Conservation (phyloP, 2,888 invertebrate genomes). For the Tryphoninae sp. region DNA sequence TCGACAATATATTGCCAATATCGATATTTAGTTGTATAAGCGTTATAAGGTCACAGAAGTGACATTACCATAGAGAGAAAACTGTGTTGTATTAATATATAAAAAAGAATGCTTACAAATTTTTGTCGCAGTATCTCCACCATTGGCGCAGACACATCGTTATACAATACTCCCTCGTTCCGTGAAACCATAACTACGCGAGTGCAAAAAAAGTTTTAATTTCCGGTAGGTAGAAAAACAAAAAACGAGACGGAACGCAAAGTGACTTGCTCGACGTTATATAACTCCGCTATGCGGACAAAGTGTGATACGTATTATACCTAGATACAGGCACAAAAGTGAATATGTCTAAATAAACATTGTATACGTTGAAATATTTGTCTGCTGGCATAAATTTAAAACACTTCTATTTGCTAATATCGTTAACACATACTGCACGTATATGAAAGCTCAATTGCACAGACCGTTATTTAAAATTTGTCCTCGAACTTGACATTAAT, state of each 20-base stretch:
- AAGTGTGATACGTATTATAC: slow-evolving; percentile 9
- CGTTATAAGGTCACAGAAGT: neutral
- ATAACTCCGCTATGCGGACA: slow-evolving; percentile 28
- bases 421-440: neutral
- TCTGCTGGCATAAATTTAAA: neutral
- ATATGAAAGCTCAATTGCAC: neutral
- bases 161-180: neutral
- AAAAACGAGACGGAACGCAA: slow-evolving; percentile 62
- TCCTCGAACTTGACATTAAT: too few relatives aligned
- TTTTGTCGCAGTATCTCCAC: slow-evolving; percentile 27
- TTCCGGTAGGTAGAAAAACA: slow-evolving; percentile 78
- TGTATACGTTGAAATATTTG: slow-evolving; percentile 1
- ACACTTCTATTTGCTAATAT: neutral
- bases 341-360: slow-evolving; percentile 7
- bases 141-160: slow-evolving; percentile 19
- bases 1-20: neutral
- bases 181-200: slow-evolving; percentile 38
- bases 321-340: neutral
- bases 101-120: slow-evolving; percentile 9
- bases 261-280: slow-evolving; percentile 39
- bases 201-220: slow-evolving; percentile 78
- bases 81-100: neutral
- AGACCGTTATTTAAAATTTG: too few relatives aligned
- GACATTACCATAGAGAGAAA: neutral
- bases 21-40: slow-evolving; percentile 4